Conservation (phyloP, 2,888 invertebrate species). For the Morpho achilles region DNA sequence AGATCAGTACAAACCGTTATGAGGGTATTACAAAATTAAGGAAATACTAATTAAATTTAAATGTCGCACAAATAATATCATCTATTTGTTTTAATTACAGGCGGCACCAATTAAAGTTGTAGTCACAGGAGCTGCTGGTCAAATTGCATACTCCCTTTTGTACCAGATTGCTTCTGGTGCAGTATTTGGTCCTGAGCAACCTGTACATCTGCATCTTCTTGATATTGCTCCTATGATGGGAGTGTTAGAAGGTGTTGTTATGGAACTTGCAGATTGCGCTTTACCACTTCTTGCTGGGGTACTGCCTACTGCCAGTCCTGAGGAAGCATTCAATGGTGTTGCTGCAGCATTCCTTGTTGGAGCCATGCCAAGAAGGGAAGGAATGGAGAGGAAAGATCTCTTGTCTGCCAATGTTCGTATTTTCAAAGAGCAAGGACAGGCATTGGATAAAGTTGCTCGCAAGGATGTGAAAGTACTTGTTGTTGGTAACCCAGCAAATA, state of each 20-base stretch:
- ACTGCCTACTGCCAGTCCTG: slow-evolving; percentile 92
- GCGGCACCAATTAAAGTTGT: slow-evolving; percentile 93
- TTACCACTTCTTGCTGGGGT: slow-evolving; percentile 92
- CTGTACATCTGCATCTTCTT: slow-evolving; percentile 91
- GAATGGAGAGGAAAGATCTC: slow-evolving; percentile 99
- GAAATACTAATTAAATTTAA: background rate
- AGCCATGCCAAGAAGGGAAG: slow-evolving; percentile 96
- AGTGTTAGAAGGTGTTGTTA: slow-evolving; percentile 98
- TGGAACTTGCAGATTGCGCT: slow-evolving; percentile 98
- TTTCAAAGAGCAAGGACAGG: slow-evolving; percentile 97
- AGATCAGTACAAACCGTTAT: slow-evolving; percentile 21
- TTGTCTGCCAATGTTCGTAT: slow-evolving; percentile 98
- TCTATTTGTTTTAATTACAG: slow-evolving; percentile 64
- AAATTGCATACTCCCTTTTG: slow-evolving; percentile 98
- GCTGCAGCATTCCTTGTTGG: slow-evolving; percentile 98
- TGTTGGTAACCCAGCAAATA: slow-evolving; percentile 99
- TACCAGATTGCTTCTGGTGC: slow-evolving; percentile 97
- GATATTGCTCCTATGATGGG: slow-evolving; percentile 98
- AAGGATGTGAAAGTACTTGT: slow-evolving; percentile 97
- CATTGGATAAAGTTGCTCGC: slow-evolving; percentile 92
- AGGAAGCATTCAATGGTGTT: slow-evolving; percentile 96
- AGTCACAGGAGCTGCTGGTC: slow-evolving; percentile 99
- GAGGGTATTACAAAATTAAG: background rate
- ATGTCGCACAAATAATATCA: background rate
- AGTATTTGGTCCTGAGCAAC: slow-evolving; percentile 94